These are phyloP conservation scores for Cepaea hortensis DNA, from an alignment of 2,888 invertebrate genomes.

Conservation along the genomic window DNA sequence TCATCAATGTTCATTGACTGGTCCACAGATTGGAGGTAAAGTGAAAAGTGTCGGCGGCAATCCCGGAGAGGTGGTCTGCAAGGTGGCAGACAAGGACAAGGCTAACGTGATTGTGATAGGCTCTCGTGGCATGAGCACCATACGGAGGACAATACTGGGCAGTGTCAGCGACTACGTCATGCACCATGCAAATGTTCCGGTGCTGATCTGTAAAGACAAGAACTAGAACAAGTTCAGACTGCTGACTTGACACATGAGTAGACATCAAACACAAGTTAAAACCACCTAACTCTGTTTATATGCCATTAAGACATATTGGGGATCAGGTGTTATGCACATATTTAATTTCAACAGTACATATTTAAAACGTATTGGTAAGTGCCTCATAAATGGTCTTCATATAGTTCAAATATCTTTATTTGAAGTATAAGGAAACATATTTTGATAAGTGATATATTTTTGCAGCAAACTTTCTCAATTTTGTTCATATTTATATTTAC, in stretches of 20 bases:
- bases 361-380: too few species aligned
- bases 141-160: conserved; percentile 51
- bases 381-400: too few species aligned
- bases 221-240: conserved; percentile 14
- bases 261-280: not conserved
- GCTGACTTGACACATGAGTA: not conserved
- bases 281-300: too few species aligned
- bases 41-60: conserved; percentile 54
- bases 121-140: conserved; percentile 53
- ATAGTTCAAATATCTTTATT: too few species aligned
- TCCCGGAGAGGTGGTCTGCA: conserved; percentile 52
- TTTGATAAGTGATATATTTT: too few species aligned
- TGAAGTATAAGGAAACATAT: too few species aligned
- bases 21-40: conserved; percentile 51
- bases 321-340: too few species aligned
- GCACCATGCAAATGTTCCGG: conserved; percentile 53
- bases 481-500: too few species aligned
- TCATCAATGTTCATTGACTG: not conserved
- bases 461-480: too few species aligned
- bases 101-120: conserved; percentile 53
- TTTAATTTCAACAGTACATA: too few species aligned
- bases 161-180: conserved; percentile 55
- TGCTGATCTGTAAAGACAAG: conserved; percentile 51
- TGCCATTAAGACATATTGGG: too few species aligned
- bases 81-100: conserved; percentile 46